Evolutionary conservation across 2,797 vertebrate genomes (phyloP).

Genomic region (Poeciliopsis infans): DNA sequence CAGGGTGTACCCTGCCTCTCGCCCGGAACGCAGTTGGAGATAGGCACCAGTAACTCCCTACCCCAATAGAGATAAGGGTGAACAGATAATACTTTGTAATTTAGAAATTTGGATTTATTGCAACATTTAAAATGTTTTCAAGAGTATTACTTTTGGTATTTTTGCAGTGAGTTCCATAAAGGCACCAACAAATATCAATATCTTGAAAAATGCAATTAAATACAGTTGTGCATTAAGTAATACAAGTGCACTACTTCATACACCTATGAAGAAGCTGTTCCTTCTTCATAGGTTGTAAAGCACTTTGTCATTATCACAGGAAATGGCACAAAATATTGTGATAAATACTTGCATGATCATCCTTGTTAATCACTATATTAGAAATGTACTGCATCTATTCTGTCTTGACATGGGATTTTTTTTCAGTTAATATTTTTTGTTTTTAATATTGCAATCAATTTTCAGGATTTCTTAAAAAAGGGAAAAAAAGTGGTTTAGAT

Average conservation of each 20-base stretch:
- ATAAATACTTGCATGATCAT: background rate
- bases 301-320: too few relatives aligned
- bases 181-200: background rate
- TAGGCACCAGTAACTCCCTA: too few relatives aligned
- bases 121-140: too few relatives aligned
- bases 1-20: too few relatives aligned
- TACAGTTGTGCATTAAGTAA: background rate
- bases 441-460: background rate
- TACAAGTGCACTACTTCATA: background rate
- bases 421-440: background rate
- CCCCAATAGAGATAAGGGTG: too few relatives aligned
- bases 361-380: background rate
- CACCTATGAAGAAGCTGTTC: too few relatives aligned
- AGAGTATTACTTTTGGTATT: background rate
- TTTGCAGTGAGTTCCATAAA: background rate
- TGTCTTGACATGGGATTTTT: background rate
- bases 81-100: too few relatives aligned
- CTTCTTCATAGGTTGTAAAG: too few relatives aligned
- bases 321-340: too few relatives aligned
- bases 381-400: background rate
- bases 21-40: too few relatives aligned
- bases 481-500: background rate
- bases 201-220: background rate
- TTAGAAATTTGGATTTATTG: too few relatives aligned
- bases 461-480: too few relatives aligned